These are phyloP conservation scores for Elephantulus edwardii DNA, from an alignment of 2,113 vertebrate genomes.

Conservation along the genomic window DNA sequence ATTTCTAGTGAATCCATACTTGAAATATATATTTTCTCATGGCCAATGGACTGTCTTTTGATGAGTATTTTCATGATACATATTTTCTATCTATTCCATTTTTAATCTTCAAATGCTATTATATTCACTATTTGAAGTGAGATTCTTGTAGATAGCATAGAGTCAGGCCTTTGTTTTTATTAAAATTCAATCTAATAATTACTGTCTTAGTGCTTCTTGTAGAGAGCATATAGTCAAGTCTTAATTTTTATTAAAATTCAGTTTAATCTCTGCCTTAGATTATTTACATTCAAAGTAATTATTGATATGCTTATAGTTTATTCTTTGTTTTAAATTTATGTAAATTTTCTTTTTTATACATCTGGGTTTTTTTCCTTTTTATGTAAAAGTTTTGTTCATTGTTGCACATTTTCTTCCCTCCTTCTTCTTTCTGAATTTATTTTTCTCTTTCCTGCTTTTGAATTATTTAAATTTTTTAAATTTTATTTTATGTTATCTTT, in stretches of 20 bases:
- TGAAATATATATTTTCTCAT: not conserved
- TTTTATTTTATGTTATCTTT: not conserved
- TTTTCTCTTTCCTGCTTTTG: not conserved
- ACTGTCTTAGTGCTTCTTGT: not conserved
- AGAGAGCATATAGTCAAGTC: no score
- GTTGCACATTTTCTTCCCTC: no score
- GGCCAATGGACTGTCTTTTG: not conserved
- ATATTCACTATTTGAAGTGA: slow-evolving; percentile 18
- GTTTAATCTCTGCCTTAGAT: not conserved
- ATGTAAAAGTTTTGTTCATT: no score
- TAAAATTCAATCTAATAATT: not conserved
- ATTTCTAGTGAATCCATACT: not conserved
- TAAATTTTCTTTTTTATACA: no score
- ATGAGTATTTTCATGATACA: not conserved
- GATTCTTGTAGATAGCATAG: not conserved
- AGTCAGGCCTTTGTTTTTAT: not conserved
- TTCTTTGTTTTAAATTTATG: not conserved
- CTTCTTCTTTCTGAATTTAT: not conserved
- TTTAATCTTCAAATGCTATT: not conserved
- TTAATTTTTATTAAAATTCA: no score
- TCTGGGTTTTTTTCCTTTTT: no score
- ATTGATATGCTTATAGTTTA: not conserved
- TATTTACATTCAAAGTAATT: not conserved
- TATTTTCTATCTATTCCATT: not conserved
- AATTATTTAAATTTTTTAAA: not conserved